Evolutionary conservation across 2,113 vertebrate genomes (phyloP).

Genomic region (Ibidorhyncha struthersii): DNA sequence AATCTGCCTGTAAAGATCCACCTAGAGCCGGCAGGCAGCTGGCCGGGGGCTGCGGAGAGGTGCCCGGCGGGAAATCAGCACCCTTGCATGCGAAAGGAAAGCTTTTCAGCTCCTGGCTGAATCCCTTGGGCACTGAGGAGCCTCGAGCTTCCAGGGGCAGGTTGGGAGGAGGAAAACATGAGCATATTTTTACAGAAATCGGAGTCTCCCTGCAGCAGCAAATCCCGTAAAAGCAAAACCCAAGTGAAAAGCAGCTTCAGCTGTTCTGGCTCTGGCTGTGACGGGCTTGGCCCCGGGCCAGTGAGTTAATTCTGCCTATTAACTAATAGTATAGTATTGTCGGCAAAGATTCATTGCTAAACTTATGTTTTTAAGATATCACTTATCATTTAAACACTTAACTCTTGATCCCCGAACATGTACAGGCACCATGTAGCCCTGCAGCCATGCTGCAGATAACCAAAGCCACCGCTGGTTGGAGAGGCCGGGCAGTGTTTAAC

Average conservation of each 20-base stretch:
- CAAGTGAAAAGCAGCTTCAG: conserved; percentile 57
- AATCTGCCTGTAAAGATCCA: neutral
- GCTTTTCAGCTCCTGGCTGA: neutral
- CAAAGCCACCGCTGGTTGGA: neutral
- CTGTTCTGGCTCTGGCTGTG: conserved; percentile 42
- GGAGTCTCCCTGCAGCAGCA: conserved; percentile 49
- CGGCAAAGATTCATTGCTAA: conserved; percentile 71
- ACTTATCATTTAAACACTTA: conserved; percentile 64
- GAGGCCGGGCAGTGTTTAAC: neutral
- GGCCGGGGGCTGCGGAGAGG: neutral
- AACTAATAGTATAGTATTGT: conserved; percentile 72
- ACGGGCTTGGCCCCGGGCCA: conserved; percentile 68
- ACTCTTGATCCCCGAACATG: conserved; percentile 53
- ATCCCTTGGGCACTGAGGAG: neutral
- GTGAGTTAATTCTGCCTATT: conserved; percentile 67
- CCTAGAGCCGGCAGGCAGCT: neutral
- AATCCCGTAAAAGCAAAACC: conserved; percentile 41
- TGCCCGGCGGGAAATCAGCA: neutral
- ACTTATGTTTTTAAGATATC: conserved; percentile 70
- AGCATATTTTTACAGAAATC: conserved; percentile 36
- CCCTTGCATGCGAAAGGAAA: neutral
- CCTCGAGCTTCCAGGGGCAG: neutral
- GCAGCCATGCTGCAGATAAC: conserved; percentile 30
- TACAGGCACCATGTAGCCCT: conserved; percentile 42
- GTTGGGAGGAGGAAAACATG: neutral